Evolutionary conservation across 2,113 vertebrate species (phyloP).

Genomic region (Zosterops hypoxanthus): DNA sequence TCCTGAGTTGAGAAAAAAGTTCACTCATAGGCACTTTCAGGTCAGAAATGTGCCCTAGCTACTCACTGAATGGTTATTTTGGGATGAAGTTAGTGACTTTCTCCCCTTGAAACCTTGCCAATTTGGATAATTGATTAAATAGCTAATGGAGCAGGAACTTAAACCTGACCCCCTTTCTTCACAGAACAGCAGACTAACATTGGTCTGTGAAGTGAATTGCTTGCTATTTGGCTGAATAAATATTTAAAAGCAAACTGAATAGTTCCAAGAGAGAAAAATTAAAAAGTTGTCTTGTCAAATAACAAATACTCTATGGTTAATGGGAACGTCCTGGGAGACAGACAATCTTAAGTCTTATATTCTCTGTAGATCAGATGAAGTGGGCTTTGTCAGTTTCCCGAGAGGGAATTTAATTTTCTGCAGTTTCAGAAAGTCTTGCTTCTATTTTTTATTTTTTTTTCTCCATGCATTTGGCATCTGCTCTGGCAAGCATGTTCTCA

Average conservation of each 20-base stretch:
- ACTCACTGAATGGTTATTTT: conserved; percentile 21
- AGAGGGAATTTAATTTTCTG: neutral
- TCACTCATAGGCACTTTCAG: neutral
- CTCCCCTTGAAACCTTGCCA: conserved; percentile 31
- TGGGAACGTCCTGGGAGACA: neutral
- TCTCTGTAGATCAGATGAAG: neutral
- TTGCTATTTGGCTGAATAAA: conserved; percentile 46
- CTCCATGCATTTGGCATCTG: neutral
- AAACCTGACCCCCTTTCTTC: conserved; percentile 15
- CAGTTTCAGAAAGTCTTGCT: neutral
- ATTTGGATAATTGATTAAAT: conserved; percentile 59
- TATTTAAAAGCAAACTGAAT: conserved; percentile 44
- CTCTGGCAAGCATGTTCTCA: neutral
- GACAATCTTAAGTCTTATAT: neutral
- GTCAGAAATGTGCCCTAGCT: neutral
- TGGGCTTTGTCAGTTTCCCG: neutral
- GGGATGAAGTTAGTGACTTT: conserved; percentile 13
- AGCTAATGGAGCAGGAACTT: conserved; percentile 30
- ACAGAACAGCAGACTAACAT: neutral
- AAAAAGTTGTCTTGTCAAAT: conserved; percentile 20
- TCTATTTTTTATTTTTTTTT: neutral
- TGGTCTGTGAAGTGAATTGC: neutral
- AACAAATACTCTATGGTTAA: neutral
- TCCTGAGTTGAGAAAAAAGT: neutral
- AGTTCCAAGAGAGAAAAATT: conserved; percentile 9